phyloP scores from a whole-genome alignment of 2,113 vertebrate genomes.

The Ctenomys sociabilis region DNA sequence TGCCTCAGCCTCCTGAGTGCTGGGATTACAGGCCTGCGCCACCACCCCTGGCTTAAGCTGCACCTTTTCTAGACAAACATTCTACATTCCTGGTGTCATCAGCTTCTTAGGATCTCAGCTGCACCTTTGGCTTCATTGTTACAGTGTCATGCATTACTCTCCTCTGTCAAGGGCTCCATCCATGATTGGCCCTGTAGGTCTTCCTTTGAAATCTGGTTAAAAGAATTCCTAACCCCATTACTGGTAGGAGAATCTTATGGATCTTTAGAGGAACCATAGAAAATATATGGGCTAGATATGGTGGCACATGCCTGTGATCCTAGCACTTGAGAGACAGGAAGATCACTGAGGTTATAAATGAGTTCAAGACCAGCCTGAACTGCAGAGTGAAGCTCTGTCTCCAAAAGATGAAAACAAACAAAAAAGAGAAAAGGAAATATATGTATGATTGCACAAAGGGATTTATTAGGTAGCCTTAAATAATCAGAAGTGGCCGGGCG shows the following conservation, averaged over 20 bases:
- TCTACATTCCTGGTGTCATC: background rate
- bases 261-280: background rate
- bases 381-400: background rate
- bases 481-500: background rate
- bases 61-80: background rate
- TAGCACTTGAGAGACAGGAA: background rate
- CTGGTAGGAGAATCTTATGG: background rate
- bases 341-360: background rate
- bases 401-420: background rate
- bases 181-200: background rate
- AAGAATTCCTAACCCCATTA: background rate
- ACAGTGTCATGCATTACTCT: background rate
- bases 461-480: background rate
- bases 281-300: background rate
- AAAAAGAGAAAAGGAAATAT: background rate
- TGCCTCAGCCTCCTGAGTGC: too few relatives aligned
- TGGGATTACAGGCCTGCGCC: too few relatives aligned
- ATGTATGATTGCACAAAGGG: background rate
- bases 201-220: background rate
- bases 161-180: background rate
- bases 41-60: background rate
- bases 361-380: background rate
- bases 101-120: background rate
- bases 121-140: background rate
- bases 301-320: background rate